Percentiles rank a stretch among this genome's conserved stretches.
phyloP scores from a whole-genome alignment of 1,140 invertebrate genomes.

The Teleopsis dalmanni region DNA sequence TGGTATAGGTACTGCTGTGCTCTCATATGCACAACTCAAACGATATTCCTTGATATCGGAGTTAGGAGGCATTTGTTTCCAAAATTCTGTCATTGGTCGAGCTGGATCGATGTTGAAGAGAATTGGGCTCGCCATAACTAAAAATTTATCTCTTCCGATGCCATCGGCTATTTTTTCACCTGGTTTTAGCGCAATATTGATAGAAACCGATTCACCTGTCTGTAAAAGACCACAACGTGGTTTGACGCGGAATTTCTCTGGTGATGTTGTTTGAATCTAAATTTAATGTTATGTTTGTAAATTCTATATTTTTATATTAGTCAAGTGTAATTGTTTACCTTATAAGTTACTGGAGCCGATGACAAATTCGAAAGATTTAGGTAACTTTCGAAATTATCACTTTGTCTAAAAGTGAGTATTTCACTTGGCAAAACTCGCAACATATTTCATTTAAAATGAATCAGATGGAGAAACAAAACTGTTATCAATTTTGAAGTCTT shows the following conservation, averaged over 20 bases:
- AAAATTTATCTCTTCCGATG: slow-evolving; percentile 38
- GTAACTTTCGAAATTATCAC: slow-evolving; percentile 12
- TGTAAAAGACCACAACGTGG: slow-evolving; percentile 71
- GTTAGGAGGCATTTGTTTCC: slow-evolving; percentile 19
- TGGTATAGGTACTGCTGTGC: too few relatives aligned
- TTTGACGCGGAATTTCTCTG: slow-evolving; percentile 84
- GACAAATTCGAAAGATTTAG: slow-evolving; percentile 14
- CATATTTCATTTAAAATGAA: too few relatives aligned
- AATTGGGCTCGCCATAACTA: slow-evolving; percentile 30
- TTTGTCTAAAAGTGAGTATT: slow-evolving; percentile 57
- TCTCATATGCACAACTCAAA: slow-evolving; percentile 21
- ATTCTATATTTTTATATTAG: too few relatives aligned
- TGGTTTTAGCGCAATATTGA: slow-evolving; percentile 31
- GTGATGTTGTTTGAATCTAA: slow-evolving; percentile 47
- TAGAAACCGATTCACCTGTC: slow-evolving; percentile 43
- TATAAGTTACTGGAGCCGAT: slow-evolving; percentile 21
- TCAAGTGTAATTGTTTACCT: too few relatives aligned
- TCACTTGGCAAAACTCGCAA: slow-evolving; percentile 53
- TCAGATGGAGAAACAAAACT: too few relatives aligned
- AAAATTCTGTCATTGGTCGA: slow-evolving; percentile 23
- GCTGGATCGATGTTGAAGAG: neutral
- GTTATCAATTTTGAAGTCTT: too few relatives aligned
- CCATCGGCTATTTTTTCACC: too few relatives aligned
- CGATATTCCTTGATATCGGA: slow-evolving; percentile 33
- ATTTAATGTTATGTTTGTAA: slow-evolving; percentile 47